phyloP scores from a whole-genome alignment of 2,797 vertebrate species.

The Hapalemur alaotrensis region DNA sequence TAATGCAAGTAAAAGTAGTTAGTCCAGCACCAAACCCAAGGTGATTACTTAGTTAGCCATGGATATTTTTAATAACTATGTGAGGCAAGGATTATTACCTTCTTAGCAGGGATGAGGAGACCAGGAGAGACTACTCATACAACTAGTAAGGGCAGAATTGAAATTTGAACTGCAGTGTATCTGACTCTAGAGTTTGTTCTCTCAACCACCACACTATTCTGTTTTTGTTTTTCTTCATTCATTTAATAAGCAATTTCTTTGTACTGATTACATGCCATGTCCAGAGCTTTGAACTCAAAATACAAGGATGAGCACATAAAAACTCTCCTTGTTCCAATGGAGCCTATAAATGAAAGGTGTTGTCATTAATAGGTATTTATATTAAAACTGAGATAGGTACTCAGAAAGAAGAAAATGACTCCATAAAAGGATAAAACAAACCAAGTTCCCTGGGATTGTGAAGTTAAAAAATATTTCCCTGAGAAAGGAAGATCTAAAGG shows the following conservation, averaged over 20 bases:
- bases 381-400: neutral
- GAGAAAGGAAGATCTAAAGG: neutral
- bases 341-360: neutral
- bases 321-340: neutral
- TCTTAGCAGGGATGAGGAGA: neutral
- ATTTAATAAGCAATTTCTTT: neutral
- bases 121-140: neutral
- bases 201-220: neutral
- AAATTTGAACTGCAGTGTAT: neutral
- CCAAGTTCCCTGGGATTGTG: neutral
- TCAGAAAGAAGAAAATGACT: neutral
- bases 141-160: neutral
- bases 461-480: neutral
- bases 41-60: neutral
- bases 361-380: neutral
- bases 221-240: neutral
- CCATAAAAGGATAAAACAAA: neutral
- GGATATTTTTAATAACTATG: neutral
- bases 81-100: neutral
- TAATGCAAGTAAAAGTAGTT: neutral
- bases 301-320: neutral
- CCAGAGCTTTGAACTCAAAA: neutral
- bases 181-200: neutral
- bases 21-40: neutral
- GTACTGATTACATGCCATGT: neutral